Conservation (phyloP, 1,140 invertebrate species). For the Trichogramma pretiosum region DNA sequence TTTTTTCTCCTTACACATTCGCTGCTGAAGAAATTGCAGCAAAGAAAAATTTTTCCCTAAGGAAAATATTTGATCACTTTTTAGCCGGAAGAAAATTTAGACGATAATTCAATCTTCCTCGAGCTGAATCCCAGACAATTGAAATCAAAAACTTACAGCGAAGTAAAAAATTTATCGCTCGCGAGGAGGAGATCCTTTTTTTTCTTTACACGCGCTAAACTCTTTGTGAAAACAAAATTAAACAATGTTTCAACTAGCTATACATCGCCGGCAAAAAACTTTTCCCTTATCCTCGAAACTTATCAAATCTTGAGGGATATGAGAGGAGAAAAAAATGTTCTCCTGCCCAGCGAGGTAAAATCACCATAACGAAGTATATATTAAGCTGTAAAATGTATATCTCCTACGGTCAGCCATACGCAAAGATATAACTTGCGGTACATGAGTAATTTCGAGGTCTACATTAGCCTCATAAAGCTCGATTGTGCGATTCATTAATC, state of each 20-base stretch:
- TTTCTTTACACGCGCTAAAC: background rate
- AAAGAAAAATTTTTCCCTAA: too few relatives aligned
- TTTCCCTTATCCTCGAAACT: too few relatives aligned
- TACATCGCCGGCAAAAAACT: conserved; percentile 4
- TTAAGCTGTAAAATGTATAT: background rate
- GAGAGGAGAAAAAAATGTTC: background rate
- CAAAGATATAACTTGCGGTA: background rate
- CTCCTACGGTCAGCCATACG: background rate
- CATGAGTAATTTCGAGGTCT: background rate
- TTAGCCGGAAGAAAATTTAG: background rate
- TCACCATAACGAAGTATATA: background rate
- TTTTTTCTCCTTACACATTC: background rate
- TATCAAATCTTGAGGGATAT: conserved; percentile 4
- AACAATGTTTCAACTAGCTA: conserved; percentile 8
- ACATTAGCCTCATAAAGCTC: too few relatives aligned
- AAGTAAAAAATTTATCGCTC: conserved; percentile 2
- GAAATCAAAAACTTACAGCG: conserved; percentile 5
- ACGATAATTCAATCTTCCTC: conserved; percentile 9
- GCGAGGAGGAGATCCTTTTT: background rate
- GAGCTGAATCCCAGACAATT: conserved; percentile 1
- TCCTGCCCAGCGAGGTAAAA: background rate
- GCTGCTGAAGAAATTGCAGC: background rate
- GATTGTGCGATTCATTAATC: background rate
- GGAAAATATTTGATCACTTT: background rate
- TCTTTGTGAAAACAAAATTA: conserved; percentile 12